Conservation (phyloP, 2,888 invertebrate species). For the Linyphia triangularis region DNA sequence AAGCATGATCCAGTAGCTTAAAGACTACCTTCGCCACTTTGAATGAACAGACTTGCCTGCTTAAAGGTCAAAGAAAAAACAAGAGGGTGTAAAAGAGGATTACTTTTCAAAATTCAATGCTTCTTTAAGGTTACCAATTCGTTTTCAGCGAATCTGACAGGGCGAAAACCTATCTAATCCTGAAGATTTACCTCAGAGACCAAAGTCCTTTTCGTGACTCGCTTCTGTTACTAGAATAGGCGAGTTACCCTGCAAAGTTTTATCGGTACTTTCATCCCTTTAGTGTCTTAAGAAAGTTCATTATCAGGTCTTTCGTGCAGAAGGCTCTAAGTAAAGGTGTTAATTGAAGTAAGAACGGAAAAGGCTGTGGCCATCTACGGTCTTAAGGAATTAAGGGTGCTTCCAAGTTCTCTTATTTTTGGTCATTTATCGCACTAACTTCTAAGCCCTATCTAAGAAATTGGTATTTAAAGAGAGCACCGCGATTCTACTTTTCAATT, state of each 20-base stretch:
- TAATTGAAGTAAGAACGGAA: conserved; percentile 63
- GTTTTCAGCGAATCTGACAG: conserved; percentile 30
- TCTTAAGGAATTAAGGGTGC: conserved; percentile 53
- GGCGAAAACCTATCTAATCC: conserved; percentile 60
- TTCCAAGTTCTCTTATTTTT: conserved; percentile 49
- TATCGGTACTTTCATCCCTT: conserved; percentile 67
- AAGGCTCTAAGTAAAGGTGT: conserved; percentile 58
- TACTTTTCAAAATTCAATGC: conserved; percentile 57
- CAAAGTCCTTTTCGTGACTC: conserved; percentile 44
- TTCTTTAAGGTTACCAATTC: conserved; percentile 41
- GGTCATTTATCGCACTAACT: conserved; percentile 19
- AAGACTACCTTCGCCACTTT: background rate
- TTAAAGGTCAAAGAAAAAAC: conserved; percentile 30
- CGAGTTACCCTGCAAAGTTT: conserved; percentile 64
- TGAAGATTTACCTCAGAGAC: conserved; percentile 59
- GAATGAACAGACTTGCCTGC: background rate
- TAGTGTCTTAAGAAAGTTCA: conserved; percentile 71
- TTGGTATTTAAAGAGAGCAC: conserved; percentile 16
- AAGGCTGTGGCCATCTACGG: conserved; percentile 41
- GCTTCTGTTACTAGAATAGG: conserved; percentile 47
- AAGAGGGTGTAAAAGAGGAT: conserved; percentile 6
- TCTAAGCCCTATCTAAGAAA: conserved; percentile 26
- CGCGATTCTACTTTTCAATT: conserved; percentile 28
- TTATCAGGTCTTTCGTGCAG: conserved; percentile 57
- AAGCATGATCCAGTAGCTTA: background rate